Evolutionary conservation across 2,888 invertebrate species (phyloP).

Genomic region (Geophilus truncorum): DNA sequence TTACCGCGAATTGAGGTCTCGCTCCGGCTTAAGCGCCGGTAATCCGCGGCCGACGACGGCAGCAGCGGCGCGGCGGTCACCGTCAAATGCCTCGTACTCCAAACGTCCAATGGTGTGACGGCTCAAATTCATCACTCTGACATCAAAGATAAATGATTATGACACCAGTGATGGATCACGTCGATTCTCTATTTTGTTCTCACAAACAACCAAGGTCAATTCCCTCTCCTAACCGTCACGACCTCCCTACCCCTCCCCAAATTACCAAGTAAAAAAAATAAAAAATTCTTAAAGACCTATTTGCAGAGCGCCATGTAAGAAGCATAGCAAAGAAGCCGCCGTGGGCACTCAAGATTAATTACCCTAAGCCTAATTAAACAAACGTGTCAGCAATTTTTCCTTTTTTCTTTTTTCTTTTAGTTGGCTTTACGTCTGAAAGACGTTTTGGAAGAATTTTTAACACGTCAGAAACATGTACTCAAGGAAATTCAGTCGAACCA

Average conservation of each 20-base stretch:
- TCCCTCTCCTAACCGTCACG: neutral
- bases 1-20: too few species aligned
- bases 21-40: too few species aligned
- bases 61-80: neutral
- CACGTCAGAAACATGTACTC: too few species aligned
- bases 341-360: conserved; percentile 20
- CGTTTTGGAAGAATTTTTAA: too few species aligned
- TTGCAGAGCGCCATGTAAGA: neutral
- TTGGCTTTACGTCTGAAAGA: neutral
- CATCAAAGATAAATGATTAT: conserved; percentile 30
- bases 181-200: conserved; percentile 20
- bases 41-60: too few species aligned
- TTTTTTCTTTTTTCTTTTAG: neutral
- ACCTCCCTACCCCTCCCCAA: neutral
- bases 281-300: neutral
- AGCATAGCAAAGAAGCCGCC: neutral
- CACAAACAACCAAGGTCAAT: neutral
- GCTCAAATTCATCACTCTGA: conserved; percentile 22
- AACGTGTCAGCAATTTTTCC: neutral
- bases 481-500: too few species aligned
- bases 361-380: conserved; percentile 30
- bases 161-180: conserved; percentile 31
- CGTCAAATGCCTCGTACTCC: conserved; percentile 1
- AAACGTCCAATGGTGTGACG: conserved; percentile 28
- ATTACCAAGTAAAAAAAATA: neutral